phyloP scores from a whole-genome alignment of 2,113 vertebrate species.

The Chrysemys picta region DNA sequence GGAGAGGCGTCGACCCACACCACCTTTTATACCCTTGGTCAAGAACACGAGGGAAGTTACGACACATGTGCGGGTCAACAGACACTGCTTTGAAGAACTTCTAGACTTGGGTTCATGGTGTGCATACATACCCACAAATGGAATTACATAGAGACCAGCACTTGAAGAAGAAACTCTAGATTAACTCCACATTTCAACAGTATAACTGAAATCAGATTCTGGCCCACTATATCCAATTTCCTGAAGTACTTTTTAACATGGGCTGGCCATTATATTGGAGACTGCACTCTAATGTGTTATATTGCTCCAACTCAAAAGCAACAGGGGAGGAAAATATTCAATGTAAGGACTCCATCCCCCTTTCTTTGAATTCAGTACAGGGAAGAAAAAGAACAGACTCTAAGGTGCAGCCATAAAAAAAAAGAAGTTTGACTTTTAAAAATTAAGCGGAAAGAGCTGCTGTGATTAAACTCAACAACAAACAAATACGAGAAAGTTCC shows the following conservation, averaged over 20 bases:
- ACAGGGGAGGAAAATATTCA: not conserved
- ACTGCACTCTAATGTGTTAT: not conserved
- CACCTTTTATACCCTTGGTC: too few relatives aligned
- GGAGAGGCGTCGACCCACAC: too few relatives aligned
- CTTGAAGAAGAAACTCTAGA: too few relatives aligned
- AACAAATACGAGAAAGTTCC: not conserved
- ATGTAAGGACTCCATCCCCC: not conserved
- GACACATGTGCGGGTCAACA: too few relatives aligned
- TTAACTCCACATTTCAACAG: not conserved
- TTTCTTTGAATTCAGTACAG: not conserved
- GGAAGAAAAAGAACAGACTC: not conserved
- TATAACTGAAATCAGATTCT: not conserved
- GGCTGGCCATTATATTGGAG: not conserved
- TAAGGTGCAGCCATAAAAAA: not conserved
- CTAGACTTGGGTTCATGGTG: too few relatives aligned
- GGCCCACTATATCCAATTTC: not conserved
- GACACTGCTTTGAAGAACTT: too few relatives aligned
- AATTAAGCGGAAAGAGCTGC: not conserved
- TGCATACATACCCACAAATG: too few relatives aligned
- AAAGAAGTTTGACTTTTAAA: not conserved
- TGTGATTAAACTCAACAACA: not conserved
- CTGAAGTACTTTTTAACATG: not conserved
- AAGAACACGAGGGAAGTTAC: too few relatives aligned
- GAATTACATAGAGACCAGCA: too few relatives aligned
- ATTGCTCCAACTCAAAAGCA: not conserved